Conservation (phyloP, 2,113 vertebrate species). For the Mystacornis crossleyi region DNA sequence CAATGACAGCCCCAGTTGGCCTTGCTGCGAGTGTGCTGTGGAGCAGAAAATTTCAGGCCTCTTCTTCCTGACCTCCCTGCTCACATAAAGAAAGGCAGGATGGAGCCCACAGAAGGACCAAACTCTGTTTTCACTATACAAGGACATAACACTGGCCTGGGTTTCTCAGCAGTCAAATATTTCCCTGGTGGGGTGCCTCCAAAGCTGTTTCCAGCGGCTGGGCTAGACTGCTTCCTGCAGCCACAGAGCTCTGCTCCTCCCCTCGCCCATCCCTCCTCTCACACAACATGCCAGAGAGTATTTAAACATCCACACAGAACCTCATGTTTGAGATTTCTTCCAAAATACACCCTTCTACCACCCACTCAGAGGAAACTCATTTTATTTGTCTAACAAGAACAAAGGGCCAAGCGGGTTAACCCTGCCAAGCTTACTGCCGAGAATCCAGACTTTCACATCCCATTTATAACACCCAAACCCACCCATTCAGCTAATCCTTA, state of each 20-base stretch:
- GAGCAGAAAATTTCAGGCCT: not conserved
- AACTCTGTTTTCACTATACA: not conserved
- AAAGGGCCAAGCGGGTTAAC: constrained; percentile 16
- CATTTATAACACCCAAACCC: constrained; percentile 19
- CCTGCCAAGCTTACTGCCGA: not conserved
- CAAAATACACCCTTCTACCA: constrained; percentile 52
- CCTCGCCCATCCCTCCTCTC: not conserved
- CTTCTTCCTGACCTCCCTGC: not conserved
- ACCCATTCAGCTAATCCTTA: constrained; percentile 36
- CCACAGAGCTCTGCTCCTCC: not conserved
- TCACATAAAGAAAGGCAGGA: not conserved
- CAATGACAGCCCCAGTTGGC: not conserved
- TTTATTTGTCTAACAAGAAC: constrained; percentile 60
- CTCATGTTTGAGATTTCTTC: constrained; percentile 26
- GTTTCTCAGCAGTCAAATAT: constrained; percentile 22
- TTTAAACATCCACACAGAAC: constrained; percentile 21
- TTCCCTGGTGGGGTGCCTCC: constrained; percentile 1
- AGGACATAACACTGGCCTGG: not conserved
- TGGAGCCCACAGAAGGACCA: not conserved
- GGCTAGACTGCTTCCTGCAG: constrained; percentile 41
- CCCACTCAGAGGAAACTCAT: constrained; percentile 54
- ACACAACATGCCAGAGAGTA: not conserved
- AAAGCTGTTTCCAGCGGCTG: not conserved
- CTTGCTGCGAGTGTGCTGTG: not conserved
- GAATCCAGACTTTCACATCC: constrained; percentile 11